These are phyloP conservation scores for Avahi laniger DNA, from an alignment of 2,797 vertebrate species.

Conservation along the genomic window DNA sequence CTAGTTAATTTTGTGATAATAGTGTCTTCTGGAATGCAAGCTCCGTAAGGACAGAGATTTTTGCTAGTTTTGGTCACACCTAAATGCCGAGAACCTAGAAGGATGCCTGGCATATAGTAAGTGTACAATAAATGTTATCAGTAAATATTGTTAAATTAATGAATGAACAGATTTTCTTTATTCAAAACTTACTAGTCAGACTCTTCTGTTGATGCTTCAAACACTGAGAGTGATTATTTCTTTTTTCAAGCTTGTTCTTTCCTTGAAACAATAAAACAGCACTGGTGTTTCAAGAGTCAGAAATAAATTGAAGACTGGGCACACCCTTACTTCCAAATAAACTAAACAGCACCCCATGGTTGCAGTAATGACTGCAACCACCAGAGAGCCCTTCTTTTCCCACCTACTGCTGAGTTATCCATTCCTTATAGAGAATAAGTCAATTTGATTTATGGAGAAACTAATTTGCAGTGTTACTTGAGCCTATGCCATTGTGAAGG, in stretches of 20 bases:
- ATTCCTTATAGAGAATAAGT: background rate
- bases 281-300: background rate
- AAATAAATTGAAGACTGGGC: conserved; percentile 1
- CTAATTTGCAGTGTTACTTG: background rate
- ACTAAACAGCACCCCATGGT: background rate
- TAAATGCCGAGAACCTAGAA: background rate
- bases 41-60: background rate
- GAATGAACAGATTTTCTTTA: background rate
- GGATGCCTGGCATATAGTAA: background rate
- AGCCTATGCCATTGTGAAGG: background rate
- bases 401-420: background rate
- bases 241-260: background rate
- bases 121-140: background rate
- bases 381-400: background rate
- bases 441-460: background rate
- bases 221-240: background rate
- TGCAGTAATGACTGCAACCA: background rate
- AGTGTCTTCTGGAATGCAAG: background rate
- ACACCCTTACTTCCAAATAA: background rate
- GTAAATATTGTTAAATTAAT: background rate
- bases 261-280: conserved; percentile 12
- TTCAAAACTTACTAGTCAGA: background rate
- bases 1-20: conserved; percentile 24
- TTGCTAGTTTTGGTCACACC: background rate
- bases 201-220: background rate